phyloP scores from a whole-genome alignment of 2,113 vertebrate species.

The Jacana jacana region DNA sequence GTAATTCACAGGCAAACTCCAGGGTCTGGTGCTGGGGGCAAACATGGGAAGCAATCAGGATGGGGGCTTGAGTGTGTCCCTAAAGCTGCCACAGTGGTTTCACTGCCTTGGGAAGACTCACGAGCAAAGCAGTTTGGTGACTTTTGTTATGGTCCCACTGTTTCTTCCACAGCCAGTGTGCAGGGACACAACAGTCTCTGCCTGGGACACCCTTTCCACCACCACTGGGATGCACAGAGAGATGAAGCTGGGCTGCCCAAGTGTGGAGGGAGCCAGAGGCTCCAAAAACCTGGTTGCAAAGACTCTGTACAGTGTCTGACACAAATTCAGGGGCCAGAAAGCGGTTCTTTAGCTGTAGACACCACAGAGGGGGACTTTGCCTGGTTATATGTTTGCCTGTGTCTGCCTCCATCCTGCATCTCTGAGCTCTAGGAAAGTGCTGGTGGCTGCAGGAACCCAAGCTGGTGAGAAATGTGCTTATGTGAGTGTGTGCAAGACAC shows the following conservation, averaged over 20 bases:
- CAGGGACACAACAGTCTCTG: fast-evolving
- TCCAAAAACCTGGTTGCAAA: background rate
- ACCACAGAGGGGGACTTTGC: fast-evolving
- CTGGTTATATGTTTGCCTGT: too few relatives aligned
- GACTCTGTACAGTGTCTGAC: background rate
- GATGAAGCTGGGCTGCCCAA: background rate
- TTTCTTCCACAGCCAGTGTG: background rate
- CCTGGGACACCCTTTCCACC: background rate
- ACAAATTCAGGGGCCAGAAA: background rate
- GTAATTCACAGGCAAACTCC: background rate
- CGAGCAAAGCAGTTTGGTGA: background rate
- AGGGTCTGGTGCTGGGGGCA: background rate
- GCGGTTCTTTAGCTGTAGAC: background rate
- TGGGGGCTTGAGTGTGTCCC: background rate
- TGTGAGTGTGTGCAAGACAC: fast-evolving
- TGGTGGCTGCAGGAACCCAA: background rate
- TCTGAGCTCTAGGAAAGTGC: background rate
- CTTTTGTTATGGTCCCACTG: background rate
- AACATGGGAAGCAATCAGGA: background rate
- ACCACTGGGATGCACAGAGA: background rate
- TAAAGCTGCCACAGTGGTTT: background rate
- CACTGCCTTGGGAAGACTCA: background rate
- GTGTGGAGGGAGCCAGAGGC: background rate
- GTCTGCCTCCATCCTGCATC: background rate
- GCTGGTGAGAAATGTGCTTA: background rate